phyloP scores from a whole-genome alignment of 2,113 vertebrate genomes.

The Edolisoma coerulescens region DNA sequence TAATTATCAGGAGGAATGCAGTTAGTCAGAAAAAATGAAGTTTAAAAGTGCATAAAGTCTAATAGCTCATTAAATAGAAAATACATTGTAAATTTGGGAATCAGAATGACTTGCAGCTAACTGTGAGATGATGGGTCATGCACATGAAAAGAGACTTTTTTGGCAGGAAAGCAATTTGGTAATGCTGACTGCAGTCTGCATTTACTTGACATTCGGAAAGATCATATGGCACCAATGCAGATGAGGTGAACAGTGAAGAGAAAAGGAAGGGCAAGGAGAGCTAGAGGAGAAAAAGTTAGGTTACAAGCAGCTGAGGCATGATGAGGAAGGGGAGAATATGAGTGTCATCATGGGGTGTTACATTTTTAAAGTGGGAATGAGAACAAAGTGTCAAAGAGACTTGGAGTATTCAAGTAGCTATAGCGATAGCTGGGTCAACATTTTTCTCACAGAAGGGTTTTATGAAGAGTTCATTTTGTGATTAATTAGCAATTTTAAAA shows the following conservation, averaged over 20 bases:
- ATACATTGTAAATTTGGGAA: slow-evolving; percentile 29
- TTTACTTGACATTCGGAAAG: slow-evolving; percentile 56
- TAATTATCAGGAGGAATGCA: slow-evolving; percentile 45
- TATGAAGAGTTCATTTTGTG: not conserved
- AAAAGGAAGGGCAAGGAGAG: slow-evolving; percentile 17
- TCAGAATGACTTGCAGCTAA: slow-evolving; percentile 40
- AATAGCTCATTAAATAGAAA: slow-evolving; percentile 59
- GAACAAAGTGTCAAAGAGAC: not conserved
- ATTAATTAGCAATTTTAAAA: not conserved
- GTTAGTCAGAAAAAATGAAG: slow-evolving; percentile 39
- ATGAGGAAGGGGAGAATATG: not conserved
- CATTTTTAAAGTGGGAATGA: not conserved
- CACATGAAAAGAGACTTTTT: slow-evolving; percentile 40
- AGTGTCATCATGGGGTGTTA: not conserved
- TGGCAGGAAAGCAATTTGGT: slow-evolving; percentile 41
- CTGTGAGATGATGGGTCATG: slow-evolving; percentile 18
- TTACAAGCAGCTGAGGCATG: not conserved
- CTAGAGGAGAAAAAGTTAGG: slow-evolving; percentile 32
- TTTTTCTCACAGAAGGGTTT: not conserved
- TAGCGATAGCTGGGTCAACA: not conserved
- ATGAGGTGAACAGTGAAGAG: slow-evolving; percentile 27
- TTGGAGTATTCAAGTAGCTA: not conserved
- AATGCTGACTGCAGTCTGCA: slow-evolving; percentile 43
- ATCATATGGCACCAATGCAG: slow-evolving; percentile 53
- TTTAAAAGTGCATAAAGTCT: slow-evolving; percentile 25